These are phyloP conservation scores for Buphagus erythrorhynchus DNA, from an alignment of 2,797 vertebrate genomes.

Conservation along the genomic window DNA sequence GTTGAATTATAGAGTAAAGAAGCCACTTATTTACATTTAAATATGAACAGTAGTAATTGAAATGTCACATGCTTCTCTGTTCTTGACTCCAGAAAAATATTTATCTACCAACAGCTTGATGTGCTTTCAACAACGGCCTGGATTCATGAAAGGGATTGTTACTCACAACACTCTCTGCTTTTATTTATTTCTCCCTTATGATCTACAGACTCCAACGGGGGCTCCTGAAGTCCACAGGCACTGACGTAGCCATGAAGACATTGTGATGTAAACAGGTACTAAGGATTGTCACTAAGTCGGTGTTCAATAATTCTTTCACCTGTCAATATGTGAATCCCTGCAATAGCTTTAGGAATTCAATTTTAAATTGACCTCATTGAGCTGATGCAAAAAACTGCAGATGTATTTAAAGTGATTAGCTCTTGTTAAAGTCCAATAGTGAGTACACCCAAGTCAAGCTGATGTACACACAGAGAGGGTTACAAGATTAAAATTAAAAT, in stretches of 20 bases:
- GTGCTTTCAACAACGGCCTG: background rate
- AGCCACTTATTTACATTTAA: slow-evolving; percentile 71
- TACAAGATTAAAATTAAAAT: background rate
- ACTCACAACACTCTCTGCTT: background rate
- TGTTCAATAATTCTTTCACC: background rate
- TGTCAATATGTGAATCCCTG: background rate
- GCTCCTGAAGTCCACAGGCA: background rate
- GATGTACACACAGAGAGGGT: background rate
- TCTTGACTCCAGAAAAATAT: slow-evolving; percentile 62
- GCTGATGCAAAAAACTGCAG: background rate
- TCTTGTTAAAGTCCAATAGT: background rate
- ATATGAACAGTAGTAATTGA: slow-evolving; percentile 59
- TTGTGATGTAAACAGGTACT: background rate
- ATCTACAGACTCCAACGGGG: background rate
- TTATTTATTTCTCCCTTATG: background rate
- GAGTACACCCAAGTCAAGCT: background rate
- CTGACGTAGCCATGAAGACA: background rate
- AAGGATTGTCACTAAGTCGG: background rate
- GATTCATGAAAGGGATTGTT: slow-evolving; percentile 9
- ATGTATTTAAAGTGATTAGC: background rate
- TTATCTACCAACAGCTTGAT: slow-evolving; percentile 57
- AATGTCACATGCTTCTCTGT: slow-evolving; percentile 38
- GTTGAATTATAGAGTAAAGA: slow-evolving; percentile 67
- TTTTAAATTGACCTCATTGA: slow-evolving; percentile 20
- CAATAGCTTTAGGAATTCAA: background rate